phyloP scores from a whole-genome alignment of 2,888 invertebrate species.

The Cactoblastis cactorum region DNA sequence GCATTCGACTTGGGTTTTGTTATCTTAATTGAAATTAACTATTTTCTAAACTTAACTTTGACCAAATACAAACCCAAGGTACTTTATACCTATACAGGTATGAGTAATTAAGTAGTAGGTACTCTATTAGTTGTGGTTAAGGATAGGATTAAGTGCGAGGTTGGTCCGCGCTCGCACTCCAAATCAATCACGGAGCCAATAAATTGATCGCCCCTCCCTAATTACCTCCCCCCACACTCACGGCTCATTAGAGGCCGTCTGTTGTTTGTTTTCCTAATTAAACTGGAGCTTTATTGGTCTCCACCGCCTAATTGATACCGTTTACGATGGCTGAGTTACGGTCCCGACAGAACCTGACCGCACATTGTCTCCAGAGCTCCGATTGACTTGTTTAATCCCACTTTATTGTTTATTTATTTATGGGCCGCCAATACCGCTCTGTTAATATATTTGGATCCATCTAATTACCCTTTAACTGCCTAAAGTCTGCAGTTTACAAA shows the following conservation, averaged over 20 bases:
- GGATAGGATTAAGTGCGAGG: slow-evolving; percentile 38
- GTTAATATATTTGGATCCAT: slow-evolving; percentile 10
- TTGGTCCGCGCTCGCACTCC: slow-evolving; percentile 28
- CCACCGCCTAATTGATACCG: slow-evolving; percentile 76
- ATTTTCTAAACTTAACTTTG: too few species aligned
- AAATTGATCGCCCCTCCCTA: slow-evolving; percentile 72
- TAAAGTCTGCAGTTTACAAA: not conserved
- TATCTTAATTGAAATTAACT: not conserved
- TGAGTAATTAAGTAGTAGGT: slow-evolving; percentile 12
- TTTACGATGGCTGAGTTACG: slow-evolving; percentile 78
- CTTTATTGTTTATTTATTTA: slow-evolving; percentile 76
- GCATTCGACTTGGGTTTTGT: not conserved
- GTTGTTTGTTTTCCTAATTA: slow-evolving; percentile 79
- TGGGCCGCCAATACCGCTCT: slow-evolving; percentile 25
- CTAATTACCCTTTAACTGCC: not conserved
- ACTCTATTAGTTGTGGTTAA: slow-evolving; percentile 12
- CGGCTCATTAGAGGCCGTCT: slow-evolving; percentile 76
- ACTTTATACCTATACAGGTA: not conserved
- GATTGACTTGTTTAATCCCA: slow-evolving; percentile 73
- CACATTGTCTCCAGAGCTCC: slow-evolving; percentile 68
- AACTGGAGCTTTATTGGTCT: slow-evolving; percentile 76
- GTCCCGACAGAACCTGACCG: slow-evolving; percentile 73
- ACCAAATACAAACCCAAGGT: too few species aligned
- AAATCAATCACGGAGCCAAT: slow-evolving; percentile 70
- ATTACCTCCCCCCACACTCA: slow-evolving; percentile 72